Percentiles rank a stretch among this genome's conserved stretches.
phyloP scores from a whole-genome alignment of 2,113 vertebrate species.

The Orthonyx spaldingii region DNA sequence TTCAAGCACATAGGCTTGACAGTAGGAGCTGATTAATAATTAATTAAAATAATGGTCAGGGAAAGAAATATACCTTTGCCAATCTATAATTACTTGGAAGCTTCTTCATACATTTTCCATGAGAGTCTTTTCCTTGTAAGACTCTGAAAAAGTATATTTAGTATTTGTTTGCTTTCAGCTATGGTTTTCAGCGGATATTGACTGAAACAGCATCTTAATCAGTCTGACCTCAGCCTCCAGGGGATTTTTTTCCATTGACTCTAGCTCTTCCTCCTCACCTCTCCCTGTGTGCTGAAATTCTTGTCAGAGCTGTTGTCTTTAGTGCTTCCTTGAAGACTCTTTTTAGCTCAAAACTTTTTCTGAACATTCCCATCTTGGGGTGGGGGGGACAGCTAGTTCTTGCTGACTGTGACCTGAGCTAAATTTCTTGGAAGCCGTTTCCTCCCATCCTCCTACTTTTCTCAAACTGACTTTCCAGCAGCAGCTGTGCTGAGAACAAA shows the following conservation, averaged over 20 bases:
- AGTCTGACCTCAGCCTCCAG: constrained; percentile 25
- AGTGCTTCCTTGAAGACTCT: neutral
- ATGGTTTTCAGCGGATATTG: constrained; percentile 27
- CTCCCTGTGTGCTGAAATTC: constrained; percentile 26
- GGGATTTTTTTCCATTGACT: constrained; percentile 27
- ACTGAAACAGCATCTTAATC: constrained; percentile 27
- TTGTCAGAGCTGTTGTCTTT: neutral
- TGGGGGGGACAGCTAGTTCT: neutral
- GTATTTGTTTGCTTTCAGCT: constrained; percentile 44
- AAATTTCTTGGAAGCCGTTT: neutral
- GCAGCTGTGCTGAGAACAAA: neutral
- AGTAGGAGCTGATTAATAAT: constrained; percentile 15
- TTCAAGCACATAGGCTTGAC: neutral
- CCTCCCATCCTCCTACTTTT: neutral
- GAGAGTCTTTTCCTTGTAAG: constrained; percentile 26
- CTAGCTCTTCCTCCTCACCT: neutral
- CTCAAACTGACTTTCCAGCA: neutral
- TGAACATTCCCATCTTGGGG: neutral
- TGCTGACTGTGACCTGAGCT: neutral
- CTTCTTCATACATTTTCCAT: constrained; percentile 32
- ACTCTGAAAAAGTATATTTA: neutral
- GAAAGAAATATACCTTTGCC: constrained; percentile 17
- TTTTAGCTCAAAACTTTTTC: neutral
- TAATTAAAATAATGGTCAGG: constrained; percentile 5
- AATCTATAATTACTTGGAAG: constrained; percentile 21